Evolutionary conservation across 2,888 invertebrate genomes (phyloP).

Genomic region (Callimorpha dominula): DNA sequence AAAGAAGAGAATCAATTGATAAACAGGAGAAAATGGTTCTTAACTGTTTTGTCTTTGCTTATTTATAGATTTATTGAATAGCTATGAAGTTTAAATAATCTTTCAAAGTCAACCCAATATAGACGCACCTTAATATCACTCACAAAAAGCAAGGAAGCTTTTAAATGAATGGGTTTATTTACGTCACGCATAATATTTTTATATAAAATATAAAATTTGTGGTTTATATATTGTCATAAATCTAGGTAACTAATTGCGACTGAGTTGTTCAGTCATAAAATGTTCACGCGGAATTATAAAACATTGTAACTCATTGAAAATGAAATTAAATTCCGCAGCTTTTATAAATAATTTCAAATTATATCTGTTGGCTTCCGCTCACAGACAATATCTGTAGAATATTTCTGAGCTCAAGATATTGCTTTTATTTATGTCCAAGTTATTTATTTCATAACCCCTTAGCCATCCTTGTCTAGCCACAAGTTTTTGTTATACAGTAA

Average conservation of each 20-base stretch:
- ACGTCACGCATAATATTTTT: slow-evolving; percentile 1
- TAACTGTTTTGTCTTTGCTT: too few species aligned
- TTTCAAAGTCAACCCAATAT: background rate
- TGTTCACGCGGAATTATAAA: background rate
- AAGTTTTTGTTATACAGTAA: too few species aligned
- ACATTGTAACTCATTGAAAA: slow-evolving; percentile 4
- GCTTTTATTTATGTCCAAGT: too few species aligned
- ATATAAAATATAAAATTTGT: background rate
- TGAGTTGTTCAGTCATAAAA: background rate
- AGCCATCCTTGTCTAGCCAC: too few species aligned
- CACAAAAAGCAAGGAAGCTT: slow-evolving; percentile 6
- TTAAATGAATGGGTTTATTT: slow-evolving; percentile 5
- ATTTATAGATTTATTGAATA: too few species aligned
- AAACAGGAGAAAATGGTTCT: background rate
- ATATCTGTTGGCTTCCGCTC: background rate
- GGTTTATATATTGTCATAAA: background rate
- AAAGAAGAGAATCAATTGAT: background rate
- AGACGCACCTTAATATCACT: background rate
- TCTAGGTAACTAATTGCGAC: background rate
- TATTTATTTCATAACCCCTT: too few species aligned
- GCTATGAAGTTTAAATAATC: too few species aligned
- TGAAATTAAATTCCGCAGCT: background rate
- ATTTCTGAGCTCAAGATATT: background rate
- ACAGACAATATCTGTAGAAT: background rate
- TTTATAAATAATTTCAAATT: background rate